Percentiles rank a stretch among this genome's conserved stretches.
phyloP scores from a whole-genome alignment of 2,888 invertebrate genomes.

The Baronia brevicornis region DNA sequence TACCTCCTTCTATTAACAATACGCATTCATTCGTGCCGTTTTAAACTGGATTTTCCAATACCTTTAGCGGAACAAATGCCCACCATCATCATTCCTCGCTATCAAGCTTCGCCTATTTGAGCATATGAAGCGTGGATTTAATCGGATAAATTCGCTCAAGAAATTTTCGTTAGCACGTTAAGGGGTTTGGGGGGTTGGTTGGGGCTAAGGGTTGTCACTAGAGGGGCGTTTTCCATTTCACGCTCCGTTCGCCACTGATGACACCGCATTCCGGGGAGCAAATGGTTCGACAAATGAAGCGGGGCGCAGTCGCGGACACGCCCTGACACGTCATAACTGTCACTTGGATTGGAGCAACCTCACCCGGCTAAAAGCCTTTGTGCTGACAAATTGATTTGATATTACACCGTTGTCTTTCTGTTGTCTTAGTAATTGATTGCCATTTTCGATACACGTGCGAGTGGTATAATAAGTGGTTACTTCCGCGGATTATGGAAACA shows the following conservation, averaged over 20 bases:
- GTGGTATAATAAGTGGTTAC: too few relatives aligned
- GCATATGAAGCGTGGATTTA: conserved; percentile 25
- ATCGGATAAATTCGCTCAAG: conserved; percentile 37
- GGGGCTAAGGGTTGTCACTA: conserved; percentile 45
- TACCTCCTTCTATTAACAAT: too few relatives aligned
- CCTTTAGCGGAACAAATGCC: too few relatives aligned
- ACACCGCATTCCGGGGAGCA: conserved; percentile 70
- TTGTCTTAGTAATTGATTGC: conserved; percentile 17
- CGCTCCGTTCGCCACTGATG: conserved; percentile 70
- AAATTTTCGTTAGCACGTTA: conserved; percentile 66
- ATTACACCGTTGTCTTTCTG: conserved; percentile 34
- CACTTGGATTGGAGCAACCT: conserved; percentile 37
- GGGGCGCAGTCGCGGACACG: conserved; percentile 62
- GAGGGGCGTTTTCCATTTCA: conserved; percentile 74
- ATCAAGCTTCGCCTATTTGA: conserved; percentile 14
- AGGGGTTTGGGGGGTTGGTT: conserved; percentile 34
- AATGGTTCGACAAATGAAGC: conserved; percentile 73
- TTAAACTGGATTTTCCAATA: too few relatives aligned
- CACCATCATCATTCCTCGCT: too few relatives aligned
- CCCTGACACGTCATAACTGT: conserved; percentile 69
- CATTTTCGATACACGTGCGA: conserved; percentile 1
- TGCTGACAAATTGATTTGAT: conserved; percentile 56
- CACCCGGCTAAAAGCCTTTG: conserved; percentile 34
- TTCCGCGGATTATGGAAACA: too few relatives aligned
- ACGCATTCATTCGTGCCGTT: neutral